phyloP scores from a whole-genome alignment of 2,888 invertebrate genomes.

The Geophilus truncorum region DNA sequence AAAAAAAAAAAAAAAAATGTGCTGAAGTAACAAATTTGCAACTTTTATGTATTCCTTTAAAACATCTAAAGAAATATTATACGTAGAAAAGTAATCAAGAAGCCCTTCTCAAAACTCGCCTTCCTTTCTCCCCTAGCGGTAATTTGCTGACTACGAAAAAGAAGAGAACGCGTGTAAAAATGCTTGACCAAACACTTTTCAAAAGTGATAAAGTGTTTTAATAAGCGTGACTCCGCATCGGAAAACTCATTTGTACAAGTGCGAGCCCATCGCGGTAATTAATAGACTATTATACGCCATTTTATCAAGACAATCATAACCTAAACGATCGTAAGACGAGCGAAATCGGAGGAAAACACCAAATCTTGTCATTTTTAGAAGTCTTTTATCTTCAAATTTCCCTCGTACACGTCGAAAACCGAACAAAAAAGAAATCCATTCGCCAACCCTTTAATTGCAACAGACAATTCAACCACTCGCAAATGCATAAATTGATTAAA shows the following conservation, averaged over 20 bases:
- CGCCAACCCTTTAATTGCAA: no score
- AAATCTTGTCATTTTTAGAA: neutral
- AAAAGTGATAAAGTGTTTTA: slow-evolving; percentile 12
- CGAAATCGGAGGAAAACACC: neutral
- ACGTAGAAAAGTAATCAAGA: neutral
- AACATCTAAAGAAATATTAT: neutral
- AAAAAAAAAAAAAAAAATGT: neutral
- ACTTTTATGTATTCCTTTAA: neutral
- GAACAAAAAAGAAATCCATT: no score
- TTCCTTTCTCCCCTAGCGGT: neutral
- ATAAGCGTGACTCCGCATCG: neutral
- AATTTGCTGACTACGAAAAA: slow-evolving; percentile 1
- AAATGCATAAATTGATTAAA: no score
- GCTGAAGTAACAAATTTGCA: neutral
- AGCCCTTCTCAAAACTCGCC: neutral
- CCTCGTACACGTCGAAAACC: no score
- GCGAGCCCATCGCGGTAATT: neutral
- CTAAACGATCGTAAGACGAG: no score
- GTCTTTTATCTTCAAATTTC: no score
- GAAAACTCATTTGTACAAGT: neutral
- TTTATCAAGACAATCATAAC: neutral
- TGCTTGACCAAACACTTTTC: slow-evolving; percentile 16
- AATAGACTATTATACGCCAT: neutral
- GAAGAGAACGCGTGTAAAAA: neutral
- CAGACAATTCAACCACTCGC: no score